Percentiles rank a stretch among this genome's conserved stretches.
phyloP scores from a whole-genome alignment of 2,113 vertebrate genomes.

The Macrotus californicus region DNA sequence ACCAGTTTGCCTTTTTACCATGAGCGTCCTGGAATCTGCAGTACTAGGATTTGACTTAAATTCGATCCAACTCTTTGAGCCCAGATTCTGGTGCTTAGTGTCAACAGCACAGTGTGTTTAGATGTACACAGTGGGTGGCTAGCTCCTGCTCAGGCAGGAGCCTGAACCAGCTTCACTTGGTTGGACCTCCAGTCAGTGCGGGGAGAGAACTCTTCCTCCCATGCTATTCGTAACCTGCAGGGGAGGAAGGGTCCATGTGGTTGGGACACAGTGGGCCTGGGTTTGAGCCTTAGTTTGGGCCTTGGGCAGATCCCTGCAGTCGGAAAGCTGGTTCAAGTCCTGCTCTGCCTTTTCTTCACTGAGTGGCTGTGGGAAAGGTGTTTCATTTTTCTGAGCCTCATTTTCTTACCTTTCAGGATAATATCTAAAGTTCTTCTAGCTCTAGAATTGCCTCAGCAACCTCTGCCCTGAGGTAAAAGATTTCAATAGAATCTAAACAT shows the following conservation, averaged over 20 bases:
- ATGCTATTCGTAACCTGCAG: background rate
- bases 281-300: background rate
- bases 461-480: background rate
- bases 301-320: background rate
- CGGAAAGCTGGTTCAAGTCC: background rate
- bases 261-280: background rate
- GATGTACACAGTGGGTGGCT: constrained; percentile 49
- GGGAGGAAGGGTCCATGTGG: background rate
- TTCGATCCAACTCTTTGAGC: constrained; percentile 13
- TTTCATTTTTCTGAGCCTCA: constrained; percentile 1
- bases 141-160: constrained; percentile 64
- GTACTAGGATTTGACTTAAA: background rate
- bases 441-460: background rate
- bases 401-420: constrained; percentile 22
- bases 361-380: background rate
- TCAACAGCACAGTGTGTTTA: constrained; percentile 69
- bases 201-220: background rate
- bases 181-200: background rate
- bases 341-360: background rate
- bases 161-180: constrained; percentile 13
- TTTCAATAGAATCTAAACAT: constrained; percentile 14
- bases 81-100: constrained; percentile 15
- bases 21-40: background rate
- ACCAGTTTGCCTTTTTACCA: background rate
- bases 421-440: background rate